Percentiles rank a stretch among this genome's conserved stretches.
Conservation (phyloP, 1,140 invertebrate genomes). For the Stratiolaelaps scimitus region DNA sequence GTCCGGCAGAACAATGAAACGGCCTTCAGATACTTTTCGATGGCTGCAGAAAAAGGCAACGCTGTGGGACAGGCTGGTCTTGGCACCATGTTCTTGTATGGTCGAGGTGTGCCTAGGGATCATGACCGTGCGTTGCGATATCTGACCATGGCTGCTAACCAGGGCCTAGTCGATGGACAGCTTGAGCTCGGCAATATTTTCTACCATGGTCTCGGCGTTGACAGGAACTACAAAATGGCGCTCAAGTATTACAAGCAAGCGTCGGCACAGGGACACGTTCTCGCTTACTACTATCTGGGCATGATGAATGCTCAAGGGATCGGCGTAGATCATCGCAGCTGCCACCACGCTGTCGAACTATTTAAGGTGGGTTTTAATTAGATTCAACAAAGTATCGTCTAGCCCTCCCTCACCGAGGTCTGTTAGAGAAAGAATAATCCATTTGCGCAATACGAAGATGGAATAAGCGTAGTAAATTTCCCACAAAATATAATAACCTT, state of each 20-base stretch:
- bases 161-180: conserved; percentile 92
- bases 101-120: conserved; percentile 77
- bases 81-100: conserved; percentile 90
- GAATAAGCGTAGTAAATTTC: no score
- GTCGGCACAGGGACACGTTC: conserved; percentile 88
- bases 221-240: conserved; percentile 80
- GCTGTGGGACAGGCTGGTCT: conserved; percentile 91
- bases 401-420: no score
- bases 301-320: conserved; percentile 95
- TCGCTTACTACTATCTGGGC: conserved; percentile 90
- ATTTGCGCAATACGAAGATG: no score
- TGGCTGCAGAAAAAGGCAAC: conserved; percentile 78
- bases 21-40: conserved; percentile 76
- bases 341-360: conserved; percentile 70
- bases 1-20: conserved; percentile 83
- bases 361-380: no score
- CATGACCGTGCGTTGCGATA: conserved; percentile 78
- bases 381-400: no score
- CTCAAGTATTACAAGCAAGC: conserved; percentile 94
- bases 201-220: conserved; percentile 81
- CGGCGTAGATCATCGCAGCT: conserved; percentile 69
- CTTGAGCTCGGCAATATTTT: conserved; percentile 95
- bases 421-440: no score
- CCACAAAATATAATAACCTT: no score
- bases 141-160: conserved; percentile 63